These are phyloP conservation scores for Trialeurodes vaporariorum DNA, from an alignment of 1,140 invertebrate genomes.

Conservation along the genomic window DNA sequence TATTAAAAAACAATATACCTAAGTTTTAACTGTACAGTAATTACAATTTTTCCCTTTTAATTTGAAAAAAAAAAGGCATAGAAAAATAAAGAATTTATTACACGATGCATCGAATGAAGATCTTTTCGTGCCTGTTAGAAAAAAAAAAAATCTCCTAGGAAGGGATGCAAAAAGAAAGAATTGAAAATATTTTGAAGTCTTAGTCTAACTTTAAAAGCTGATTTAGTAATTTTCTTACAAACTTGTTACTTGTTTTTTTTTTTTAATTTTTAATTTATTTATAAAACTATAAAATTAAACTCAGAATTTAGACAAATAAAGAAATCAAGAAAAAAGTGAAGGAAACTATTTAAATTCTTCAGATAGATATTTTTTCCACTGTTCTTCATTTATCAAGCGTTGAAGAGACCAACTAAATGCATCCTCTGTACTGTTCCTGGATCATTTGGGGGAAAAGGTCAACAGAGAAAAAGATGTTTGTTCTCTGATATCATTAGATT, in stretches of 20 bases:
- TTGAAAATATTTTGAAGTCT: not conserved
- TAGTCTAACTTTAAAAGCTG: not conserved
- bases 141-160: not conserved
- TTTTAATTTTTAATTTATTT: not conserved
- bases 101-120: not conserved
- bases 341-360: not conserved
- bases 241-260: too few species aligned
- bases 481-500: too few species aligned
- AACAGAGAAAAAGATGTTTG: too few species aligned
- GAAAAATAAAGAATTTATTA: not conserved
- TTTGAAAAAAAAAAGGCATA: not conserved
- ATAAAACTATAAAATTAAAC: not conserved
- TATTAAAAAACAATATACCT: not conserved
- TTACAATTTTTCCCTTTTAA: not conserved
- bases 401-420: not conserved
- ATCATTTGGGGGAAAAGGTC: too few species aligned
- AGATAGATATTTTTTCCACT: not conserved
- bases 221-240: not conserved
- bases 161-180: too few species aligned
- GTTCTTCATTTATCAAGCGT: not conserved
- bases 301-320: not conserved
- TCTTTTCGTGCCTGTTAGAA: not conserved
- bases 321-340: not conserved
- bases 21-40: not conserved
- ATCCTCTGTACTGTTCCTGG: too few species aligned